Evolutionary conservation across 2,888 invertebrate genomes (phyloP), one percentile per base, ranked within the genome.

Genomic region (Corbicula japonica): DNA sequence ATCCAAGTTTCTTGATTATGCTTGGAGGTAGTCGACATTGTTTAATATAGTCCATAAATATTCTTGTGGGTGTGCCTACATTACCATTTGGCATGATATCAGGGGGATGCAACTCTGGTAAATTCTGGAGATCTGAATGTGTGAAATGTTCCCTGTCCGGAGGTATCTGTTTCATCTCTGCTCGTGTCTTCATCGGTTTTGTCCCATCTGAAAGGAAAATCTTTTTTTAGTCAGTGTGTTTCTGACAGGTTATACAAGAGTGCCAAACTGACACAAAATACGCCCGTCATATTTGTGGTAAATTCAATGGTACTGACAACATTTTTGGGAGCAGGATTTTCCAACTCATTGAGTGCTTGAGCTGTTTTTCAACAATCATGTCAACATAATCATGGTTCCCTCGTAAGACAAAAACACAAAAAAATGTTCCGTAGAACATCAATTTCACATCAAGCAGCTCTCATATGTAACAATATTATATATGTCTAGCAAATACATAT

Each of bases 81-180:
- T 95, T 95, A 32, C 95, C 95, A 76, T 94, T 87, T 4, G 94
- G 94, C 94, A 95, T 94, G 2, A 94, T 79, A 56, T 87, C 84
- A 38, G 93, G 92, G 8, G 93, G 93, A 41, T 90, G 85, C 52
- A 93, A 80, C 76, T 93, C 93, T 68, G 88, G 87, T 18, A 93
- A 79, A 52, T 72, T 83, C n/a, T 86, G 44, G 10, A 93, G 81
- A 77, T 93, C 92, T 34, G 74, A 69, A 58, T 84, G 58, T 8
- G 91, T 90, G 70, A 93, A 91, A 3, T 75, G 70, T 73, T 91
- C 91, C 63, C 92, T 83, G 44, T 92, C 88, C 46, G 73, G 30
- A 34, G 90, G 90, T 34, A 92, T 87, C 10, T 76, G 46, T 68
- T 84, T 90, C 56, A 80, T 69, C 69, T 93, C 91, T 54, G 74